Conservation (phyloP, 2,113 vertebrate genomes). For the Lepus timidus region DNA sequence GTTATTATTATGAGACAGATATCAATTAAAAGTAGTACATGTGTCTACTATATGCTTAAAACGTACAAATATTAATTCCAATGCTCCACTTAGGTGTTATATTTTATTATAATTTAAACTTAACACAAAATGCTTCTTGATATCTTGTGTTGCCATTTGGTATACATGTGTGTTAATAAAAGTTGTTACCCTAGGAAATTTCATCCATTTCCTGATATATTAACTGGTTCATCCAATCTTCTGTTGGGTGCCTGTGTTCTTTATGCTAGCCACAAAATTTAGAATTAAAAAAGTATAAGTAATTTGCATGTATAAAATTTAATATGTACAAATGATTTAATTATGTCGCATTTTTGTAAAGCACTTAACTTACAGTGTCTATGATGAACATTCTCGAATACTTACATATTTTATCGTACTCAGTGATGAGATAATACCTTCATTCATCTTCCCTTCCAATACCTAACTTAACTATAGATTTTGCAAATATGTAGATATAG, state of each 20-base stretch:
- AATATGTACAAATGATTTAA: not conserved
- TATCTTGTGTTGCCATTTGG: not conserved
- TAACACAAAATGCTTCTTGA: not conserved
- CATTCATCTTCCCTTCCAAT: not conserved
- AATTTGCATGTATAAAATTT: not conserved
- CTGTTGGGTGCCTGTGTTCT: slow-evolving; percentile 8
- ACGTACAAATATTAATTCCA: not conserved
- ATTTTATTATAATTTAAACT: slow-evolving; percentile 14
- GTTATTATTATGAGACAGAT: not conserved
- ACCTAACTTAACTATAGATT: slow-evolving; percentile 16
- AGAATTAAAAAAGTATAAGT: slow-evolving; percentile 19
- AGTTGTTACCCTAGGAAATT: not conserved
- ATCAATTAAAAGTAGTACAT: not conserved
- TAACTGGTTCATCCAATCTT: not conserved
- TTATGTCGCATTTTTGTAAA: not conserved
- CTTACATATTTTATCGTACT: not conserved
- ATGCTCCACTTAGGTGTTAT: not conserved
- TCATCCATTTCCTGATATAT: not conserved
- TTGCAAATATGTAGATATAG: not conserved
- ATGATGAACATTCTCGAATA: not conserved
- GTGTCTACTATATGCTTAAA: not conserved
- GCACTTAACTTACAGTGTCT: slow-evolving; percentile 22
- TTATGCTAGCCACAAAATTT: slow-evolving; percentile 37
- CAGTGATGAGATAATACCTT: not conserved
- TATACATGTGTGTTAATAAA: not conserved